Base-by-base conservation (phyloP, 2,888 invertebrate species). In the Amiota communis region DNA sequence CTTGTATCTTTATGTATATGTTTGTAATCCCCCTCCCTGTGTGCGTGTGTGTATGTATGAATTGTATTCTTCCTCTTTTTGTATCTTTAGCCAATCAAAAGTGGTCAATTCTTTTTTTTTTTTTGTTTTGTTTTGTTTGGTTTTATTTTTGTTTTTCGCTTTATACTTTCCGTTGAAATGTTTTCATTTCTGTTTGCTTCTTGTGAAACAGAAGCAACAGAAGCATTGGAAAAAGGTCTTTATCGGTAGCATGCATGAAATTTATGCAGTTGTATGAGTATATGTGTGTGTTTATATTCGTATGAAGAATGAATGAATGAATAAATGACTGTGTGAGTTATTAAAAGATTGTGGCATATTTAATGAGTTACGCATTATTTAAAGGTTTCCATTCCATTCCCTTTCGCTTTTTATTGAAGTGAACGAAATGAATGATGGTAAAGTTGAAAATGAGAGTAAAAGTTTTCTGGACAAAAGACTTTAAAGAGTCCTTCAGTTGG, bases 201-300 rank as follows among this genome's bases (percentile, higher is more conserved):
- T 36, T 4, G 6, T 2, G 8, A 6, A 6, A 3, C 23, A 36
- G 36, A 2, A 6, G 36, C 36, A 36, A 6, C 36, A 36, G 36
- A 2, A 36, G 6, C 36, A 36, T 36, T 36, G 36, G 36, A 36
- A 36, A 36, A 46, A 15, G 46, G 64, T 9, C 46, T 23, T 67
- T 20, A 67, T 15, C 46, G 51, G 17, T 17, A 49, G 67, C 12
- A 48, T 67, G 67, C 17, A 12, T 46, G 63, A 63, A 63, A 63
- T 23, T 63, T 63, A 63, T 63, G 63, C 63, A 63, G 46, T 63
- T 46, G n/a, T 36, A 23, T n/a, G 8, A 59, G n/a, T 36, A 51
- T 51, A 1, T 51, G 53, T n/a, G 13, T 51, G 36, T 36, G 3
- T 2, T 36, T 36, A 36, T 36, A 6, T 36, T 2, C 36, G 8